Evolutionary conservation across 2,888 invertebrate genomes (phyloP).

Genomic region (Acanthosepion esculentum): DNA sequence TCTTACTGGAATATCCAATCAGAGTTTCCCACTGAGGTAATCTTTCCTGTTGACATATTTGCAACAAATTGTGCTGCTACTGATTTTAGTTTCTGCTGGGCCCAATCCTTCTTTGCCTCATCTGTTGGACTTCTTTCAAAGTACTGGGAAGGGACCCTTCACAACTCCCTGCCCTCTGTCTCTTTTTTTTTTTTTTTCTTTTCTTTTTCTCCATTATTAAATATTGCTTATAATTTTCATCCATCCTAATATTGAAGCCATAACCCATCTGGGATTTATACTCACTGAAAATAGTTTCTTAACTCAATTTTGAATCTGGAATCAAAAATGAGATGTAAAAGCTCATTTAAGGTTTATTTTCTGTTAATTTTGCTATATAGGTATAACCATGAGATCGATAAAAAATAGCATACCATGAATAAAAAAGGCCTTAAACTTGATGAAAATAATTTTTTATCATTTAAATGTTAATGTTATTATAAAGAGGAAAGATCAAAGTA

Average conservation of each 20-base stretch:
- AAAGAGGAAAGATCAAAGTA: no score
- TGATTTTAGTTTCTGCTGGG: slow-evolving; percentile 20
- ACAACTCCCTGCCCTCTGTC: not conserved
- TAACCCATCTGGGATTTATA: not conserved
- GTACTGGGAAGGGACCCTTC: not conserved
- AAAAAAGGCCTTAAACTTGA: no score
- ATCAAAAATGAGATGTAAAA: not conserved
- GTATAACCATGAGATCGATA: no score
- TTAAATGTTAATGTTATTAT: no score
- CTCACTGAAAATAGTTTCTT: not conserved
- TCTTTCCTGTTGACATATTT: not conserved
- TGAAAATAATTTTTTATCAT: no score
- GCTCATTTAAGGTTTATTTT: no score
- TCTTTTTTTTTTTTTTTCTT: no score
- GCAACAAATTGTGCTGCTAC: not conserved
- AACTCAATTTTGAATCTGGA: not conserved
- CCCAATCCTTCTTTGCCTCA: slow-evolving; percentile 13
- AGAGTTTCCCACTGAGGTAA: not conserved
- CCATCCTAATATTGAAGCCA: not conserved
- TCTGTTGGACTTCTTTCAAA: not conserved
- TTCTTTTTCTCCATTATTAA: not conserved
- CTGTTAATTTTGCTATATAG: no score
- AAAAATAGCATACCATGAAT: no score
- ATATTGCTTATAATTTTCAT: not conserved
- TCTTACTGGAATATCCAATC: slow-evolving; percentile 22